A percentile compares a stretch with the other conserved stretches of the same genome.
Conservation (phyloP, 2,888 invertebrate genomes). For the Pantelozetes paolii region DNA sequence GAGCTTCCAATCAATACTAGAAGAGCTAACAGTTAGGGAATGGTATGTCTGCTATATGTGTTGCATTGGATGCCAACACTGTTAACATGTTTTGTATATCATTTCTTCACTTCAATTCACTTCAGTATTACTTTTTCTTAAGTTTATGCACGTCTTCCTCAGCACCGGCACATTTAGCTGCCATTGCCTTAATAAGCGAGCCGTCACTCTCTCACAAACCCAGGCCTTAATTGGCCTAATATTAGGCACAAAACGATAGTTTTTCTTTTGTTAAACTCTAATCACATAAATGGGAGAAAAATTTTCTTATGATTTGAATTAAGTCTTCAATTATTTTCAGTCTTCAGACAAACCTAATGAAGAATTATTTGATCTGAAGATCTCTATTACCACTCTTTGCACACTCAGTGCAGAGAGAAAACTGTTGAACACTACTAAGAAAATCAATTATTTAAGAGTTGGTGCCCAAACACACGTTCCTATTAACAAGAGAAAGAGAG, state of each 20-base stretch:
- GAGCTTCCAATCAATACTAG: background rate
- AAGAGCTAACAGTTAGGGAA: background rate
- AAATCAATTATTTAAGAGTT: slow-evolving; percentile 19
- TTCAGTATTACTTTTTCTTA: background rate
- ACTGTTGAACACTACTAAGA: slow-evolving; percentile 19
- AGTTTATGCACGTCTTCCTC: slow-evolving; percentile 15
- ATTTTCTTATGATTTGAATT: background rate
- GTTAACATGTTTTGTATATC: background rate
- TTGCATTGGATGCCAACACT: slow-evolving; percentile 14
- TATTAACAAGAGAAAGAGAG: background rate
- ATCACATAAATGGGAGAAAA: background rate
- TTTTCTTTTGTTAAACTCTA: background rate
- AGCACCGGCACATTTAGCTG: background rate
- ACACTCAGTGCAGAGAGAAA: background rate
- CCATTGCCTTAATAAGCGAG: background rate
- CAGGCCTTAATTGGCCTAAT: background rate
- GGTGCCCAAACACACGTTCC: background rate
- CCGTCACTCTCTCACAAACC: background rate
- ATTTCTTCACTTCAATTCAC: background rate
- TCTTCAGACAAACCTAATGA: slow-evolving; percentile 8
- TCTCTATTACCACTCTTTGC: slow-evolving; percentile 1
- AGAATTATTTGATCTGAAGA: slow-evolving; percentile 2
- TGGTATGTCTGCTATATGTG: background rate
- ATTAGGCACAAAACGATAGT: background rate
- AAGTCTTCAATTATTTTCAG: background rate